Percentiles rank a stretch among this genome's conserved stretches.
These are phyloP conservation scores for Paraplagusia blochii DNA, from an alignment of 2,113 vertebrate genomes.

Conservation along the genomic window DNA sequence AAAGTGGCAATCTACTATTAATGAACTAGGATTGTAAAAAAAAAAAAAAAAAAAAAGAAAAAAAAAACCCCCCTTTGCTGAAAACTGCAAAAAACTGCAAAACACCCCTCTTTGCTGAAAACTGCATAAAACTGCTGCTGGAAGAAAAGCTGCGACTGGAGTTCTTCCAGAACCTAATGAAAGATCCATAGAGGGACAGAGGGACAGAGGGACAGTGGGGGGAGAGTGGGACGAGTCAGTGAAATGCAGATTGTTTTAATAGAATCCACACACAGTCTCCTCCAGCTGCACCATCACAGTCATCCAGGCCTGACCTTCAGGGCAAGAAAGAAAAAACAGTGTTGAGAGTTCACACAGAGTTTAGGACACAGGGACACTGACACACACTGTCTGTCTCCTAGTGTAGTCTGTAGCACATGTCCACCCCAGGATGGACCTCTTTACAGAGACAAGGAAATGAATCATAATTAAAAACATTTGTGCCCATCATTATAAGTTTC, in stretches of 20 bases:
- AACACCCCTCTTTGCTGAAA: conserved; percentile 72
- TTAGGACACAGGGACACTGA: conserved; percentile 50
- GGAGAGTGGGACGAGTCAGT: conserved; percentile 55
- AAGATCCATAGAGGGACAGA: conserved; percentile 66
- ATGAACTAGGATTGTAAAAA: conserved; percentile 74
- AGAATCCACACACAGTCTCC: conserved; percentile 56
- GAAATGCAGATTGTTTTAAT: conserved; percentile 75
- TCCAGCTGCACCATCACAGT: conserved; percentile 64
- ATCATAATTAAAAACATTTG: too few species aligned
- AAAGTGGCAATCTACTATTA: conserved; percentile 81
- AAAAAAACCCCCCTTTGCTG: conserved; percentile 69
- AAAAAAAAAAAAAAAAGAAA: too few species aligned
- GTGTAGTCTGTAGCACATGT: too few species aligned
- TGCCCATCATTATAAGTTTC: too few species aligned
- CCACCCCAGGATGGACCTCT: too few species aligned
- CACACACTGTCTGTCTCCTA: too few species aligned
- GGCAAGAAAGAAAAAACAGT: too few species aligned
- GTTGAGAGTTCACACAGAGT: conserved; percentile 64
- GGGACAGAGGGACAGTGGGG: conserved; percentile 41
- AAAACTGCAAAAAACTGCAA: conserved; percentile 74
- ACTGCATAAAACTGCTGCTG: conserved; percentile 74
- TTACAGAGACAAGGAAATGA: too few species aligned
- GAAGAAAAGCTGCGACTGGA: conserved; percentile 71
- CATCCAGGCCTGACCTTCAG: conserved; percentile 68
- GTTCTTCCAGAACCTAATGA: conserved; percentile 73